Conservation (phyloP, 2,888 invertebrate species). For the Crematogaster levior region DNA sequence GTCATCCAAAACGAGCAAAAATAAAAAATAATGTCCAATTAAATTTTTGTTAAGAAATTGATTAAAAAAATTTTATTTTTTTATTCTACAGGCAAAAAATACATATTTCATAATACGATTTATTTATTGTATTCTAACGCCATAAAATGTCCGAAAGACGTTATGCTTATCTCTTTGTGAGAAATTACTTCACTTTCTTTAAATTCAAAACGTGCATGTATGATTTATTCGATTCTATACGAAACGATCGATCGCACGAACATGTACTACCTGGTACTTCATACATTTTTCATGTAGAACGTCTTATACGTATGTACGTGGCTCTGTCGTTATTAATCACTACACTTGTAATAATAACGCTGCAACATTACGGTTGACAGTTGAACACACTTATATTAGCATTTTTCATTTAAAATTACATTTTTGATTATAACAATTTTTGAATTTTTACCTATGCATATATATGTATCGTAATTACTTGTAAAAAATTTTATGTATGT, state of each 20-base stretch:
- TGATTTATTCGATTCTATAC: not conserved
- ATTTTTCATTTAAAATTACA: not conserved
- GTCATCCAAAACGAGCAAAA: not conserved
- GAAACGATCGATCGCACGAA: constrained; percentile 11
- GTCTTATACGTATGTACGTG: not conserved
- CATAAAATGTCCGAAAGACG: not conserved
- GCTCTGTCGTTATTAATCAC: not conserved
- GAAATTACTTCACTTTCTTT: constrained; percentile 4
- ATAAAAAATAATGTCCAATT: not conserved
- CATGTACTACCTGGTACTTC: not conserved
- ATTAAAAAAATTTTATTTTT: not conserved
- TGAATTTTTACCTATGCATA: not conserved
- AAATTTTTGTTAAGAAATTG: constrained; percentile 17
- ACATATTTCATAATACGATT: not conserved
- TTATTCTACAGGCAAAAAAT: not conserved
- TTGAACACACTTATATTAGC: not conserved
- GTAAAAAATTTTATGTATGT: not conserved
- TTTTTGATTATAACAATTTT: not conserved
- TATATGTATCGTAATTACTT: not conserved
- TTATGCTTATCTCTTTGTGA: not conserved
- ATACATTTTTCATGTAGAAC: constrained; percentile 17
- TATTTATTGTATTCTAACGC: not conserved
- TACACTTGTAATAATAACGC: not conserved
- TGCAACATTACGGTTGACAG: not conserved
- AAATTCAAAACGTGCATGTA: not conserved